Conservation (phyloP, 2,888 invertebrate genomes). For the Plutella xylostella region DNA sequence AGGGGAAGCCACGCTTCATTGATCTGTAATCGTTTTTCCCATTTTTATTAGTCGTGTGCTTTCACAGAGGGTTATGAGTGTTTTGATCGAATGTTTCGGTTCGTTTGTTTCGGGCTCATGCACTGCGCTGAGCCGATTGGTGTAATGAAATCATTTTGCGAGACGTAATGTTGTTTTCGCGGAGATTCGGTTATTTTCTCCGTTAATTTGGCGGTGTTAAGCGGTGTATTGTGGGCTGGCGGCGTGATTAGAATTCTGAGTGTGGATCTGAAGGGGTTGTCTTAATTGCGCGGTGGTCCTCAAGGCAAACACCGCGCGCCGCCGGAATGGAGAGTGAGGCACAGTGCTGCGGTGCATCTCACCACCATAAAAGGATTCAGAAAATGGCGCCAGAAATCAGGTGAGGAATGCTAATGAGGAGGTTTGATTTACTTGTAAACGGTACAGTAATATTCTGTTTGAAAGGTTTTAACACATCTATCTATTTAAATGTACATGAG, state of each 20-base stretch:
- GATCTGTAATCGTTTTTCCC: slow-evolving; percentile 67
- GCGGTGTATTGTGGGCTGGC: slow-evolving; percentile 49
- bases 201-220: slow-evolving; percentile 56
- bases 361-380: not conserved
- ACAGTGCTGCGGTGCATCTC: not conserved
- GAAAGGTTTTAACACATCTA: no score
- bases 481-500: no score
- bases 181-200: slow-evolving; percentile 48
- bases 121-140: no score
- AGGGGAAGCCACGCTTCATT: slow-evolving; percentile 65
- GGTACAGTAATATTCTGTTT: no score
- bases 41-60: slow-evolving; percentile 35
- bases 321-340: slow-evolving; percentile 3
- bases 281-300: slow-evolving; percentile 51
- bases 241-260: slow-evolving; percentile 62
- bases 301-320: slow-evolving; percentile 29
- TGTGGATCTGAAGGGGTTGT: slow-evolving; percentile 49
- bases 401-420: no score
- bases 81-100: slow-evolving; percentile 8
- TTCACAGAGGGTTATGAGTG: slow-evolving; percentile 47
- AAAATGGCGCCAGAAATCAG: no score
- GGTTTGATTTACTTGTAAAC: no score
- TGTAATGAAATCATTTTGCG: no score
- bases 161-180: slow-evolving; percentile 13
- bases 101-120: slow-evolving; percentile 5